Conservation (phyloP, 2,888 invertebrate genomes). For the Agrotis puta region DNA sequence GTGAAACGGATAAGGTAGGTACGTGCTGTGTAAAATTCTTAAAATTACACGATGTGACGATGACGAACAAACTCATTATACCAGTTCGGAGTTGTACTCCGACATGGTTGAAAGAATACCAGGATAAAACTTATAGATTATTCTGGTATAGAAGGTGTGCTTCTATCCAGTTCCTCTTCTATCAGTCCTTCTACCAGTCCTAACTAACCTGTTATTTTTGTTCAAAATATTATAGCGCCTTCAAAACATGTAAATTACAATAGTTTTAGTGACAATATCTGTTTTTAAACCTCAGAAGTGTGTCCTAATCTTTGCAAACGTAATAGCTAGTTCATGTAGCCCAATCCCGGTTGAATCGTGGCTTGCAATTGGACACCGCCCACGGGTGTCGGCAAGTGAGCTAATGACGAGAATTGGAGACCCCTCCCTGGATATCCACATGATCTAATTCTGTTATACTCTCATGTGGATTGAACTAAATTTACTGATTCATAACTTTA, state of each 20-base stretch:
- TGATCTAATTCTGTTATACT: conserved; percentile 19
- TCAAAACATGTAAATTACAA: too few relatives aligned
- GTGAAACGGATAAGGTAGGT: too few relatives aligned
- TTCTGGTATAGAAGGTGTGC: too few relatives aligned
- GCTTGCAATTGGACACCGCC: conserved; percentile 51
- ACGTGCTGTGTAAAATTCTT: conserved; percentile 15
- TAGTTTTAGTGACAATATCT: not conserved
- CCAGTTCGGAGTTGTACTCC: too few relatives aligned
- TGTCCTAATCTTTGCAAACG: not conserved
- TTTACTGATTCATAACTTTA: not conserved
- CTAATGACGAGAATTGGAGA: conserved; percentile 64
- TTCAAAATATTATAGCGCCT: too few relatives aligned
- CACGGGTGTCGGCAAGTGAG: conserved; percentile 30
- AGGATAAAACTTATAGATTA: too few relatives aligned
- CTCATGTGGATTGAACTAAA: not conserved
- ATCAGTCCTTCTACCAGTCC: too few relatives aligned
- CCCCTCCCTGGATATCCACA: conserved; percentile 50
- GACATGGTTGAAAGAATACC: too few relatives aligned
- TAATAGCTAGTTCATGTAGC: not conserved
- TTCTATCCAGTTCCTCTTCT: too few relatives aligned
- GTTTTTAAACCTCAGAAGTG: not conserved
- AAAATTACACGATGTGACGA: conserved; percentile 13
- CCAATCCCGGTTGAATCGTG: conserved; percentile 9
- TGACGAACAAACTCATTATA: not conserved
- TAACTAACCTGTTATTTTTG: too few relatives aligned